Base-by-base conservation (phyloP, 2,888 invertebrate species). In the Lamproptera curius region DNA sequence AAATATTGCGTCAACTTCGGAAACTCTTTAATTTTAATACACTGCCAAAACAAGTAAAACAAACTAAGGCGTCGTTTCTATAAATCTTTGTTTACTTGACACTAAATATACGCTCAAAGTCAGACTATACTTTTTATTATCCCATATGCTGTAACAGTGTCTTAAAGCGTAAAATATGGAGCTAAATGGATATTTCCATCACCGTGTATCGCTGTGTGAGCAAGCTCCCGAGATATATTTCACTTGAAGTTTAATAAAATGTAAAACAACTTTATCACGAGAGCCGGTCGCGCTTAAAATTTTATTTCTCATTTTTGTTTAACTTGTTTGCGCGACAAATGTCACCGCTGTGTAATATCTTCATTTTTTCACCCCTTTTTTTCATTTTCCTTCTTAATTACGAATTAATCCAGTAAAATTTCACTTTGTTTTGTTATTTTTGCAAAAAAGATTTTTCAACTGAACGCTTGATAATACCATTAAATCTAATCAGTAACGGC, bases 361-460 rank as follows among this genome's bases (percentile, higher is more conserved):
- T 58, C 58, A 59, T 59, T 56, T 60, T 59, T 57, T 51, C 50
- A 53, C 34, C 33, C 50, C 54, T 33, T 34, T 48, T 46, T 34
- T 13, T 37, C 10, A 20, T 38, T 38, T 43, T 39, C 16, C 16
- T 10, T 34, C 54, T 53, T 55, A 57, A 61, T 57, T 55, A 55
- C 56, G 56, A 59, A 58, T 56, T 59, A 60, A 62, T 59, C 54
- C 52, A 56, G 56, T 57, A 53, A 48, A 56, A 53, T 55, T 57
- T n/a, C n/a, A n/a, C n/a, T n/a, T n/a, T n/a, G n/a, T n/a, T n/a
- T n/a, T n/a, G n/a, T n/a, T n/a, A n/a, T n/a, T n/a, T n/a, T n/a
- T n/a, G n/a, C n/a, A n/a, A n/a, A n/a, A n/a, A n/a, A n/a, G n/a
- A n/a, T n/a, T n/a, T n/a, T n/a, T n/a, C n/a, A n/a, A n/a, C n/a